Base-by-base conservation (phyloP, 1,140 invertebrate genomes). In the Drosophila grimshawi region DNA sequence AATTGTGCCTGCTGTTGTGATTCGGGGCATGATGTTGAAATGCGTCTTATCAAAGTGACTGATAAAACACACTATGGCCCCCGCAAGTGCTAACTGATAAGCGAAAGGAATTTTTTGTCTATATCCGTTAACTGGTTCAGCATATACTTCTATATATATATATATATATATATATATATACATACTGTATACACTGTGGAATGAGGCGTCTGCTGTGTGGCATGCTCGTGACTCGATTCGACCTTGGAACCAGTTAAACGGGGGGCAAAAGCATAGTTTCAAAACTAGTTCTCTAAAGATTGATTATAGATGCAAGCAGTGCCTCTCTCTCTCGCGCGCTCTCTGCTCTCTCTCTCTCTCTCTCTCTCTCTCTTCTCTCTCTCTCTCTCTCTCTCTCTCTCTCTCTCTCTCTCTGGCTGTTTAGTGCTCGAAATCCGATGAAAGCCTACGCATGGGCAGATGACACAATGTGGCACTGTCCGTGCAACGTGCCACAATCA, bases 231-330 rank as follows among this genome's bases (percentile, higher is more conserved):
- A 39, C 10, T n/a, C 10, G 39, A 43, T 4, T 8, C 39, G 39
- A n/a, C 39, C 39, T 43, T 43, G 37, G 8, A 39, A 5, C 39
- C 33, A 33, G 33, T 33, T 43, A n/a, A 48, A 27, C n/a, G 45
- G 37, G 37, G 3, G 41, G 8, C 41, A 43, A 3, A 7, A 3
- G 19, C 7, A 8, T 41, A 10, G 10, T 10, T 41, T 10, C 4
- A 5, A 86, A 85, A 86, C 81, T 30, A 81, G 81, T 85, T 85
- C 61, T 72, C 68, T 39, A 60, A 61, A 55, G 43, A 41, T 33
- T 66, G 29, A 53, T 77, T 77, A 67, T 43, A 52, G 19, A 48
- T 59, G 32, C 41, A 62, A 69, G 45, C 43, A 27, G 19, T 19
- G 19, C 19, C 19, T 19, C 19, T 19, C 19, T 19, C 19, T 19